Conservation (phyloP, 2,888 invertebrate genomes). For the Hyppa rectilinea region DNA sequence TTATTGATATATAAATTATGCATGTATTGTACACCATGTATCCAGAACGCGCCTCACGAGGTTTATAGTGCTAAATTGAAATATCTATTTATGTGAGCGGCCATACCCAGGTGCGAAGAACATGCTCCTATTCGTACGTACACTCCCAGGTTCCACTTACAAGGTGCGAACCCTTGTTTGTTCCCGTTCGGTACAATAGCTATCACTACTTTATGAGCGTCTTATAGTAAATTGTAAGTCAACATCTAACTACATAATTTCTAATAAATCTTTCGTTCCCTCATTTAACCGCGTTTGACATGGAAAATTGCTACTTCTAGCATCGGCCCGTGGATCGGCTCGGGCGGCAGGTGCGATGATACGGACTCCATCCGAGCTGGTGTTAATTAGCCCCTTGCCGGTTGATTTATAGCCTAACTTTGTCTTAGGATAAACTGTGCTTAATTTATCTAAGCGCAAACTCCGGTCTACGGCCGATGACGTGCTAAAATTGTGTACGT, state of each 20-base stretch:
- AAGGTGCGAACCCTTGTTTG: constrained; percentile 11
- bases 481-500: constrained; percentile 65
- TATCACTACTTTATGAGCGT: constrained; percentile 29
- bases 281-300: constrained; percentile 63
- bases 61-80: constrained; percentile 36
- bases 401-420: constrained; percentile 84
- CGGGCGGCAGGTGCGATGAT: constrained; percentile 80
- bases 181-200: constrained; percentile 16
- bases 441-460: constrained; percentile 74
- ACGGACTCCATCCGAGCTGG: constrained; percentile 72
- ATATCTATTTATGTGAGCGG: constrained; percentile 29
- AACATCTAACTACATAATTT: constrained; percentile 46
- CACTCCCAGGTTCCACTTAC: constrained; percentile 3
- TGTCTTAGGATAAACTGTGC: constrained; percentile 75
- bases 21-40: constrained; percentile 11
- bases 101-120: constrained; percentile 21
- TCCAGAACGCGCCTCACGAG: constrained; percentile 7
- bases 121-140: constrained; percentile 3
- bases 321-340: constrained; percentile 54
- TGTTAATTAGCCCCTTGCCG: constrained; percentile 83
- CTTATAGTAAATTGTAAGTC: constrained; percentile 41
- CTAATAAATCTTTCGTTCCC: constrained; percentile 60
- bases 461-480: constrained; percentile 61
- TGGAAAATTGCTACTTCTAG: constrained; percentile 72
- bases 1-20: constrained; percentile 13